Base-by-base conservation (phyloP, 2,797 vertebrate genomes). In the Alexandromys oeconomus region DNA sequence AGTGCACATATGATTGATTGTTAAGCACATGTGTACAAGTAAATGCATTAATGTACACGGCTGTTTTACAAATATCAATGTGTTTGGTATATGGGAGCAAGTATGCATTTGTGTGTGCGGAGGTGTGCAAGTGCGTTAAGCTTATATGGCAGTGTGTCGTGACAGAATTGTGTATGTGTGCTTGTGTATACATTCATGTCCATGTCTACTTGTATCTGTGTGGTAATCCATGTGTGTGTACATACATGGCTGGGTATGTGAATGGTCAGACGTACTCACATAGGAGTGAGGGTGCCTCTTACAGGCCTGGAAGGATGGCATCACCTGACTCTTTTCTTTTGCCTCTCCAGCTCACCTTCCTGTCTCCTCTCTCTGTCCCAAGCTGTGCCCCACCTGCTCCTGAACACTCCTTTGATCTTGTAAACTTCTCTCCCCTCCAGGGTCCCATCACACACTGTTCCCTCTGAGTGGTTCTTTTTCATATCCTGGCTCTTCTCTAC, bases 331-430 rank as follows among this genome's bases (percentile, higher is more conserved):
- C n/a, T 69, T 8, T n/a, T 57, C 34, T 25, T n/a, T n/a, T 25
- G 3, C 31, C 43, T 61, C 61, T 81, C 46, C 9, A 12, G 21
- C 46, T 54, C n/a, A 21, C 69, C 25, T 13, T 57, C 69, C 29
- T 14, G 31, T 51, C 29, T 31, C 46, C 77, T 17, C 27, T 67
- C 43, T 54, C 2, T 31, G 0, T 23, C 59, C 76, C 48, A 54
- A 1, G 0, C 63, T 37, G 69, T 11, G 43, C 21, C 3, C 25
- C 78, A 1, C 31, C 34, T 3, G 54, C 19, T 31, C 37, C 1
- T 34, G 5, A 57, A 17, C 25, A 57, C 21, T 19, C 59, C 67
- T 3, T 3, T 19, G 25, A 40, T 21, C 87, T 67, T 27, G 23
- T 34, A 48, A 11, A 19, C 40, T 12, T 5, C 34, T 13, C 1